Evolutionary conservation across 1,140 invertebrate genomes (phyloP).

Genomic region (Druon quercuslanigerum): DNA sequence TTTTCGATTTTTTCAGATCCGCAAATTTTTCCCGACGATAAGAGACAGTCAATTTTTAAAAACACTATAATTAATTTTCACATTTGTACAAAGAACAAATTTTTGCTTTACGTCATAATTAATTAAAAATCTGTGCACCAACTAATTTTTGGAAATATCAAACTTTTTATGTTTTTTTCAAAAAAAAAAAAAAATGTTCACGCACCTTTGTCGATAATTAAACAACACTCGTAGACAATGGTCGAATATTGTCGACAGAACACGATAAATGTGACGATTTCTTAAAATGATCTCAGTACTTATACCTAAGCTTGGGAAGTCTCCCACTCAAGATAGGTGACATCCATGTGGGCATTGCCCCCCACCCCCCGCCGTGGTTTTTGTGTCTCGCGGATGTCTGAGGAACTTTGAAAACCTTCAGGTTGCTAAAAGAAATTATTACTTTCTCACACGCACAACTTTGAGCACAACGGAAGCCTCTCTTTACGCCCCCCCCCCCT

Average conservation of each 20-base stretch:
- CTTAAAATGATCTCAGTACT: background rate
- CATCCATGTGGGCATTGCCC: background rate
- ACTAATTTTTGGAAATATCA: too few species aligned
- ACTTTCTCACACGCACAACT: background rate
- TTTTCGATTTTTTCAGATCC: too few species aligned
- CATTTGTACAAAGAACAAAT: too few species aligned
- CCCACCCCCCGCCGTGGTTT: background rate
- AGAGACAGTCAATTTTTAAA: too few species aligned
- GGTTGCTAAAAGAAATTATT: background rate
- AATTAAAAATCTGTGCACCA: too few species aligned
- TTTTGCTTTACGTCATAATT: too few species aligned
- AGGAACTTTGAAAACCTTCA: background rate
- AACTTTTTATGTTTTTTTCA: too few species aligned
- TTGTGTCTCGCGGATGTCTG: background rate
- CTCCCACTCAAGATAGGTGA: background rate
- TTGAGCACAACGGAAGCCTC: background rate
- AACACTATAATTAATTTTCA: too few species aligned
- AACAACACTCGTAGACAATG: background rate
- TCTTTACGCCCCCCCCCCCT: too few species aligned
- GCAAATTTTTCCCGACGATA: too few species aligned
- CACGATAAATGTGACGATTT: constrained; percentile 2
- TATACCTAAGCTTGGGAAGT: background rate
- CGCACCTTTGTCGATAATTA: background rate
- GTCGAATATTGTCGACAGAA: background rate
- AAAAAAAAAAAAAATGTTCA: background rate